Evolutionary conservation across 1,140 invertebrate genomes (phyloP).

Genomic region (Drosophila kepulauana): DNA sequence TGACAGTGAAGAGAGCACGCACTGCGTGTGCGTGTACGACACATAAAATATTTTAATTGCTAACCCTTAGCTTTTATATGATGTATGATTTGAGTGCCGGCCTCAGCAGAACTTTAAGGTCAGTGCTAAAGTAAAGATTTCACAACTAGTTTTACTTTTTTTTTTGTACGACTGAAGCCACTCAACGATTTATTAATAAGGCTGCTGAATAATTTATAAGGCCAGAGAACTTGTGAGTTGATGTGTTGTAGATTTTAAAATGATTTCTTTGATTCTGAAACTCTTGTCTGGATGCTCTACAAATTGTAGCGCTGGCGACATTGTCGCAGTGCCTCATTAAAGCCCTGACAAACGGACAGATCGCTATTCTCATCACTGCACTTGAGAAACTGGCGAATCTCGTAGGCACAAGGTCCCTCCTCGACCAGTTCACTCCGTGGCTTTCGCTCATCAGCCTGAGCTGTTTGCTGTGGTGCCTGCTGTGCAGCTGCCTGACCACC

Average conservation of each 20-base stretch:
- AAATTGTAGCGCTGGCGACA: conserved; percentile 88
- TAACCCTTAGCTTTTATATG: conserved; percentile 4
- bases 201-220: background rate
- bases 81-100: background rate
- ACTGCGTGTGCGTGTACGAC: conserved; percentile 51
- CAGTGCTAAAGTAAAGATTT: background rate
- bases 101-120: conserved; percentile 1
- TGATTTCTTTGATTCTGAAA: background rate
- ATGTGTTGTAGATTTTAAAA: background rate
- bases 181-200: background rate
- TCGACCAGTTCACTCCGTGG: conserved; percentile 85
- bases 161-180: too few species aligned
- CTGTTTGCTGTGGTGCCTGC: conserved; percentile 15
- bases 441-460: conserved; percentile 65
- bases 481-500: conserved; percentile 67
- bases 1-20: conserved; percentile 44
- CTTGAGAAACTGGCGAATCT: conserved; percentile 94
- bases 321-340: conserved; percentile 95
- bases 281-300: conserved; percentile 17
- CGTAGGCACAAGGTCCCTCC: conserved; percentile 91
- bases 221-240: background rate
- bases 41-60: conserved; percentile 76
- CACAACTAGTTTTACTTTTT: background rate
- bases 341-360: conserved; percentile 93
- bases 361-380: conserved; percentile 94